A percentile compares a stretch with the other conserved stretches of the same genome.
These are phyloP conservation scores for Iphiclides podalirius DNA, from an alignment of 2,888 invertebrate species.

Conservation along the genomic window DNA sequence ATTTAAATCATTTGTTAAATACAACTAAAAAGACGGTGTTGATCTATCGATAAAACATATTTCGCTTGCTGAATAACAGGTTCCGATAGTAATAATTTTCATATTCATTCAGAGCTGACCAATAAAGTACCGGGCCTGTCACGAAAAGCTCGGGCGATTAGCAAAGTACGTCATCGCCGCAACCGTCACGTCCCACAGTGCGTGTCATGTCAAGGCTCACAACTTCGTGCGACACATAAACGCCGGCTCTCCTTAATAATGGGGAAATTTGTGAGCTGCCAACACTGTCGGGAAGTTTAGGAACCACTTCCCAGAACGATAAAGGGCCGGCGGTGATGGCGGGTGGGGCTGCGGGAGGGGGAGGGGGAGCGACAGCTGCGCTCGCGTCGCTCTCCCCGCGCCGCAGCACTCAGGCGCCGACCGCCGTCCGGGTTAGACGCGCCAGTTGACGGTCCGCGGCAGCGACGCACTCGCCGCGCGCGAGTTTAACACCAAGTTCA, in stretches of 20 bases:
- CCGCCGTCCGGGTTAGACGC: conserved; percentile 44
- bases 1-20: too few relatives aligned
- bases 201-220: conserved; percentile 64
- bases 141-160: conserved; percentile 46
- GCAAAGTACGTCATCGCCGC: conserved; percentile 44
- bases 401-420: conserved; percentile 56
- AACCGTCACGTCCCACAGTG: conserved; percentile 41
- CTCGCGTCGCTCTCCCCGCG: conserved; percentile 64
- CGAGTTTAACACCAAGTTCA: conserved; percentile 33
- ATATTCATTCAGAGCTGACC: conserved; percentile 24
- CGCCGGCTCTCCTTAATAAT: conserved; percentile 40
- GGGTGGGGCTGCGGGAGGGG: conserved; percentile 42
- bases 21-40: too few relatives aligned
- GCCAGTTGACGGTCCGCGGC: conserved; percentile 29
- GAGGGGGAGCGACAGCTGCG: conserved; percentile 70
- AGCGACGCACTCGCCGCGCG: conserved; percentile 26
- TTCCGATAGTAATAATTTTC: conserved; percentile 22
- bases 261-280: conserved; percentile 47
- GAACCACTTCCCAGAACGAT: conserved; percentile 80
- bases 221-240: conserved; percentile 44
- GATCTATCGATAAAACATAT: too few relatives aligned
- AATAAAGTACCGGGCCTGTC: conserved; percentile 34
- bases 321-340: conserved; percentile 59
- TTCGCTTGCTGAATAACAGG: too few relatives aligned
- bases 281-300: conserved; percentile 75